A percentile compares a stretch with the other conserved stretches of the same genome.
phyloP scores from a whole-genome alignment of 2,888 invertebrate genomes.

The Eustalomyia histrio region DNA sequence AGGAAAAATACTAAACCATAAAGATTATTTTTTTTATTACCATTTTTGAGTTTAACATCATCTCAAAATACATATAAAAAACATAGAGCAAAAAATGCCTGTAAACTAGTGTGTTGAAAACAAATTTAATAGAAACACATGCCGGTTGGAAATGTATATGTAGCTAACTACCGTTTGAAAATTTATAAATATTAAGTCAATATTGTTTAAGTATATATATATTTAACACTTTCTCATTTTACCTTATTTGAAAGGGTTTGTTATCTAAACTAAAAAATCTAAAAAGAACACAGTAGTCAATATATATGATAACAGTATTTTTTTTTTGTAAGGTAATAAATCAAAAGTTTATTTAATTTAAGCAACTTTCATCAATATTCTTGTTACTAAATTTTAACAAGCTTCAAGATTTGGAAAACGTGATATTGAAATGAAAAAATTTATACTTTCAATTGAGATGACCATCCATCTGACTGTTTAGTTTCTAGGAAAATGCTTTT shows the following conservation, averaged over 20 bases:
- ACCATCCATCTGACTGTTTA: no score
- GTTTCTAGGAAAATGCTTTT: no score
- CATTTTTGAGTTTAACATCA: no score
- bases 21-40: no score
- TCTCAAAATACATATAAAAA: no score
- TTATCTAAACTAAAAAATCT: constrained; percentile 35
- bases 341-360: neutral
- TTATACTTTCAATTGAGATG: no score
- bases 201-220: neutral
- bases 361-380: neutral
- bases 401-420: no score
- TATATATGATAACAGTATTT: neutral
- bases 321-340: constrained; percentile 7
- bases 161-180: constrained; percentile 22
- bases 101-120: neutral
- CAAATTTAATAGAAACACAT: neutral
- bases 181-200: constrained; percentile 18
- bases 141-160: neutral
- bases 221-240: constrained; percentile 12
- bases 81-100: no score
- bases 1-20: no score
- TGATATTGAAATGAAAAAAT: no score
- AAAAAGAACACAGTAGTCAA: constrained; percentile 12
- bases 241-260: neutral
- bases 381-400: no score